These are phyloP conservation scores for Chloroceryle inda DNA, from an alignment of 2,797 vertebrate species.

Conservation along the genomic window DNA sequence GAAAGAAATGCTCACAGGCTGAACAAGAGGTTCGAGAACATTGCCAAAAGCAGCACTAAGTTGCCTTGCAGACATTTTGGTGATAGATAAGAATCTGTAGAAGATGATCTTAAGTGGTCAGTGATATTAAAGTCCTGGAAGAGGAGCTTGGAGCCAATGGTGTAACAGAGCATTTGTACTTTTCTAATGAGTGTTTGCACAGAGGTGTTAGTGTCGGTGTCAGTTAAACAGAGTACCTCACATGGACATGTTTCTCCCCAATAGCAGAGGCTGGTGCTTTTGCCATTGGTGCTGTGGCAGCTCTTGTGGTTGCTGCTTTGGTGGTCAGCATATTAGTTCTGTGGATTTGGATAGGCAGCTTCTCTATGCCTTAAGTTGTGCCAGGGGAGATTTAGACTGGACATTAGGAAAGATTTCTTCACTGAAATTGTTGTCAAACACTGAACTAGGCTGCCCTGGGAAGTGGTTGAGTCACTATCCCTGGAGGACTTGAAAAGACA, in stretches of 20 bases:
- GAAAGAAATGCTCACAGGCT: conserved; percentile 36
- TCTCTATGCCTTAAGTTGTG: background rate
- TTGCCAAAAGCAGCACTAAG: conserved; percentile 52
- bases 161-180: background rate
- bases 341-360: background rate
- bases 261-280: background rate
- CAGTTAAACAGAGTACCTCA: background rate
- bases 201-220: background rate
- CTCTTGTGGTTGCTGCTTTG: background rate
- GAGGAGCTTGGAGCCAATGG: background rate
- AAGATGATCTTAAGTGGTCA: conserved; percentile 38
- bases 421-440: background rate
- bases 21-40: conserved; percentile 50
- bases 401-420: background rate
- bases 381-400: background rate
- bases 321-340: background rate
- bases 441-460: no score
- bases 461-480: background rate
- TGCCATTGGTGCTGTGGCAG: background rate
- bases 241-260: background rate
- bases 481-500: background rate
- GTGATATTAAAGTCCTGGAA: background rate
- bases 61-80: conserved; percentile 53
- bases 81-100: conserved; percentile 47
- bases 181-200: background rate